These are phyloP conservation scores for Melanargia galathea DNA, from an alignment of 2,888 invertebrate genomes.

Conservation along the genomic window DNA sequence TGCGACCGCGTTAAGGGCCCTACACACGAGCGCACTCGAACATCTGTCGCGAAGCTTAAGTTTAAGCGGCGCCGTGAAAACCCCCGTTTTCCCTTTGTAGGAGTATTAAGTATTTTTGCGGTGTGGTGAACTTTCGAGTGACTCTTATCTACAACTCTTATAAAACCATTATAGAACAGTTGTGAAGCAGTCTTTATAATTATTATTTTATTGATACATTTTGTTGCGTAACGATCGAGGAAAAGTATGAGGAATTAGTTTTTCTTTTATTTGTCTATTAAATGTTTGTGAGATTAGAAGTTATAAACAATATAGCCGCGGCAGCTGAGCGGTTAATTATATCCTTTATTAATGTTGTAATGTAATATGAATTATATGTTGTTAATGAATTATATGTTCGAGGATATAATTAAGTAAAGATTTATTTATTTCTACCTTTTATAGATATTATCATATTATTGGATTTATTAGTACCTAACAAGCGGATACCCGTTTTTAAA, in stretches of 20 bases:
- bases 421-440: no score
- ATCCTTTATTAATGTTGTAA: no score
- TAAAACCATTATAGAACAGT: slow-evolving; percentile 19
- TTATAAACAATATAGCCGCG: no score
- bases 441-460: no score
- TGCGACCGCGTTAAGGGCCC: slow-evolving; percentile 55
- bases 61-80: slow-evolving; percentile 40
- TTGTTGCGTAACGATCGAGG: background rate
- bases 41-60: slow-evolving; percentile 62
- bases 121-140: slow-evolving; percentile 36
- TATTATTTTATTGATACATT: slow-evolving; percentile 21
- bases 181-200: slow-evolving; percentile 10
- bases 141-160: slow-evolving; percentile 19
- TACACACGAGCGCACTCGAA: slow-evolving; percentile 61
- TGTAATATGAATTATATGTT: background rate
- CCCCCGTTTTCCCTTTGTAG: slow-evolving; percentile 34
- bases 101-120: slow-evolving; percentile 39
- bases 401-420: no score
- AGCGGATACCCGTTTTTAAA: no score
- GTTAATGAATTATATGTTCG: no score
- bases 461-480: no score
- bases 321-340: no score
- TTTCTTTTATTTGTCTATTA: background rate
- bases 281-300: background rate
- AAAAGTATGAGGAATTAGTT: slow-evolving; percentile 5